Conservation (phyloP, 1,140 invertebrate genomes). For the Psix sp. region DNA sequence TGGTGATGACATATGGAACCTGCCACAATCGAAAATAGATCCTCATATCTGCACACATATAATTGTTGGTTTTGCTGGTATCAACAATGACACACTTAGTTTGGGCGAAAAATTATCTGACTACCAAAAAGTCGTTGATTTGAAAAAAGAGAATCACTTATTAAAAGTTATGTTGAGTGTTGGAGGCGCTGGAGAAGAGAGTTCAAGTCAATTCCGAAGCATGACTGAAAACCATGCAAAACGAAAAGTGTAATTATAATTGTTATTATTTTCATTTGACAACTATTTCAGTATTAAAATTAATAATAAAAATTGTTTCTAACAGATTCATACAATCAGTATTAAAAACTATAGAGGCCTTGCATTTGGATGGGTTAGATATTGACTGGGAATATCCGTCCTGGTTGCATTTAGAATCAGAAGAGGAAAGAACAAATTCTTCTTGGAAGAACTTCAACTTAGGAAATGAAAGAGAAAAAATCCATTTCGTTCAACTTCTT, state of each 20-base stretch:
- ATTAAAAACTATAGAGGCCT: slow-evolving; percentile 79
- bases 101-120: slow-evolving; percentile 70
- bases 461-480: slow-evolving; percentile 77
- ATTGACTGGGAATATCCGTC: slow-evolving; percentile 93
- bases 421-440: background rate
- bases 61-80: slow-evolving; percentile 84
- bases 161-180: slow-evolving; percentile 88
- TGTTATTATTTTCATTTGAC: background rate
- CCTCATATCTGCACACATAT: slow-evolving; percentile 88
- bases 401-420: slow-evolving; percentile 58
- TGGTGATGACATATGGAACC: slow-evolving; percentile 64
- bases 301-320: background rate
- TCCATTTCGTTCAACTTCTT: slow-evolving; percentile 85
- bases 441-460: background rate
- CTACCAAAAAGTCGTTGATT: slow-evolving; percentile 77
- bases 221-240: slow-evolving; percentile 84
- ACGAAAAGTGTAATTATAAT: slow-evolving; percentile 78
- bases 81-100: slow-evolving; percentile 81
- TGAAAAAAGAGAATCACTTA: slow-evolving; percentile 82
- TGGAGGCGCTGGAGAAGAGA: slow-evolving; percentile 82
- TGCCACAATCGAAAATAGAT: slow-evolving; percentile 80
- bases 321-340: slow-evolving; percentile 83
- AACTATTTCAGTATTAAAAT: background rate
- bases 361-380: slow-evolving; percentile 87
- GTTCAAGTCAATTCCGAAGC: slow-evolving; percentile 76